Evolutionary conservation across 2,888 invertebrate species (phyloP).

Genomic region (Callinectes sapidus): DNA sequence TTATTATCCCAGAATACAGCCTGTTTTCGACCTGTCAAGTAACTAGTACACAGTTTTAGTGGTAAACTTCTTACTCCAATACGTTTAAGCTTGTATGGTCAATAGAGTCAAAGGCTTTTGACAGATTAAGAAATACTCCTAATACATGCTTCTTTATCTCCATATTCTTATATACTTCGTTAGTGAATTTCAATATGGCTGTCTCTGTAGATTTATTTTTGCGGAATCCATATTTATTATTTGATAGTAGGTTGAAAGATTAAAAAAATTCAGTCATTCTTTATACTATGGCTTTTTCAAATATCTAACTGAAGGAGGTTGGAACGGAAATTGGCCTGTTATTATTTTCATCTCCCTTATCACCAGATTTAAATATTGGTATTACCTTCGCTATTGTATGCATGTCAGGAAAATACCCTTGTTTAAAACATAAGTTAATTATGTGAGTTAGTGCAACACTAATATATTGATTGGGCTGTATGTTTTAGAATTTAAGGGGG

Average conservation of each 20-base stretch:
- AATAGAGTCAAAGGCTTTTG: neutral
- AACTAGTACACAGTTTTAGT: neutral
- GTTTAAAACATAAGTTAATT: no score
- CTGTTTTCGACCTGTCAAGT: no score
- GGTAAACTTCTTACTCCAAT: conserved; percentile 27
- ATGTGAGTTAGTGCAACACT: no score
- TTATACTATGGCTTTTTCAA: neutral
- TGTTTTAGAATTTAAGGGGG: no score
- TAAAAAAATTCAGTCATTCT: neutral
- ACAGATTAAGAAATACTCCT: conserved; percentile 9
- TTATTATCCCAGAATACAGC: no score
- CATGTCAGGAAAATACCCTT: no score
- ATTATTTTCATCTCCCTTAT: neutral
- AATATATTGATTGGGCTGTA: no score
- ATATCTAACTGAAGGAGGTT: neutral
- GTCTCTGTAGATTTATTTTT: neutral
- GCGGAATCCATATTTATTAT: conserved; percentile 12
- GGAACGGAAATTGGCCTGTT: neutral
- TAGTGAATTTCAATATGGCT: neutral
- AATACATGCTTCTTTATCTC: neutral
- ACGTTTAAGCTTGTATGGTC: conserved; percentile 2
- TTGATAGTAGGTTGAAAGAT: neutral
- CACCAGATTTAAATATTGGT: conserved; percentile 5
- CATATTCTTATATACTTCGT: no score
- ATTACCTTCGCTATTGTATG: no score